Conservation (phyloP, 2,113 vertebrate species). For the Eclectus roratus region DNA sequence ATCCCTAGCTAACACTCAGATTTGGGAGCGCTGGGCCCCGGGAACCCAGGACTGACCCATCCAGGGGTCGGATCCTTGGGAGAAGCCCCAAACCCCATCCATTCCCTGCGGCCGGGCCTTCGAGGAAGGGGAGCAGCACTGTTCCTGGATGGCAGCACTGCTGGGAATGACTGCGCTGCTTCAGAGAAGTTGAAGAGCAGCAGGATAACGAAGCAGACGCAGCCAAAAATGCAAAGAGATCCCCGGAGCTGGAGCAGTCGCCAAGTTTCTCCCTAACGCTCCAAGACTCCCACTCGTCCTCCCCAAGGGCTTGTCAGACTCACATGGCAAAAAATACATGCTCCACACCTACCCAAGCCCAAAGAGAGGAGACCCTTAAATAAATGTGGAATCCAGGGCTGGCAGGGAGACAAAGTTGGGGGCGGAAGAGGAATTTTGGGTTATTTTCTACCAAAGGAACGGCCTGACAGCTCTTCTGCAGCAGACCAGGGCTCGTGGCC, state of each 20-base stretch:
- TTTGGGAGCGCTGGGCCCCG: background rate
- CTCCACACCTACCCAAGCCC: constrained; percentile 45
- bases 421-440: constrained; percentile 34
- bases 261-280: constrained; percentile 51
- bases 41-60: background rate
- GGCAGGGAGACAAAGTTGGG: constrained; percentile 57
- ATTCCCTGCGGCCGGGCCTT: background rate
- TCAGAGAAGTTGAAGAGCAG: constrained; percentile 26
- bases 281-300: constrained; percentile 60
- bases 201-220: constrained; percentile 33
- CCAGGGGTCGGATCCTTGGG: background rate
- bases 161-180: background rate
- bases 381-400: constrained; percentile 62
- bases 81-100: background rate
- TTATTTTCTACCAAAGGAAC: constrained; percentile 36
- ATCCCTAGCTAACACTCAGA: background rate
- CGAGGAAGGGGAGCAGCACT: background rate
- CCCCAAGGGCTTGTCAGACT: constrained; percentile 65
- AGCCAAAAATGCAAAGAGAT: constrained; percentile 54
- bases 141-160: background rate
- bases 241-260: constrained; percentile 19
- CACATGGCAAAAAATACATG: constrained; percentile 52
- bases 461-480: constrained; percentile 33
- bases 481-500: background rate
- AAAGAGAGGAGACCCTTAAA: constrained; percentile 60